Percentiles rank a stretch among this genome's conserved stretches.
Conservation (phyloP, 2,888 invertebrate genomes). For the Ariolimax columbianus region DNA sequence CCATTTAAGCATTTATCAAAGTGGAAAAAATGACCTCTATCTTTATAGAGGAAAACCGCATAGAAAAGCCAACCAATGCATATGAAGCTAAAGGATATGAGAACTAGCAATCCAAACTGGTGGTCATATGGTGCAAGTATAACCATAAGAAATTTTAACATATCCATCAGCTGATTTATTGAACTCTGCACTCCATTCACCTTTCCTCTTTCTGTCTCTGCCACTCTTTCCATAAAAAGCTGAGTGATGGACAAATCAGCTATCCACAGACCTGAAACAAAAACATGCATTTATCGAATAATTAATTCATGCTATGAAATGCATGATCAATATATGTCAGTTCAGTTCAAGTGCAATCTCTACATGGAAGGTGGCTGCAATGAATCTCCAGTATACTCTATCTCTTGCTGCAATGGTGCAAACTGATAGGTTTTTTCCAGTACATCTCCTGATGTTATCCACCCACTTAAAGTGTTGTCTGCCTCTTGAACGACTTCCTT, state of each 20-base stretch:
- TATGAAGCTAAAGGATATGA: conserved; percentile 79
- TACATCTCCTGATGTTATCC: too few species aligned
- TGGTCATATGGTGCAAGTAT: conserved; percentile 79
- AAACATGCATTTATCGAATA: background rate
- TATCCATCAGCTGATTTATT: conserved; percentile 80
- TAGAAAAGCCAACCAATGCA: conserved; percentile 70
- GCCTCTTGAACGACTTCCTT: too few species aligned
- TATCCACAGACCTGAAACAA: conserved; percentile 80
- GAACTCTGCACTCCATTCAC: conserved; percentile 81
- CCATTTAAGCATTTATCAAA: conserved; percentile 54
- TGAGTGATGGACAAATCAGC: conserved; percentile 81
- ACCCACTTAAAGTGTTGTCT: too few species aligned
- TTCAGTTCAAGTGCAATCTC: too few species aligned
- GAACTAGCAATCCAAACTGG: conserved; percentile 80
- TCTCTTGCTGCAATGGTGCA: too few species aligned
- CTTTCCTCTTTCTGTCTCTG: conserved; percentile 79
- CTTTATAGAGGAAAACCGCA: conserved; percentile 66
- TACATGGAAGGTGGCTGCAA: too few species aligned
- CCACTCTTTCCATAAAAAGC: conserved; percentile 80
- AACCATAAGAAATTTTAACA: conserved; percentile 80
- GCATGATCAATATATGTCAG: background rate
- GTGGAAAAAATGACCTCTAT: conserved; percentile 70
- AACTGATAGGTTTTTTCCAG: too few species aligned
- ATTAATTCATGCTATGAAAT: background rate
- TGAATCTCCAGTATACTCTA: too few species aligned